Base-by-base conservation (phyloP, 1,140 invertebrate species). In the Drosophila azteca region DNA sequence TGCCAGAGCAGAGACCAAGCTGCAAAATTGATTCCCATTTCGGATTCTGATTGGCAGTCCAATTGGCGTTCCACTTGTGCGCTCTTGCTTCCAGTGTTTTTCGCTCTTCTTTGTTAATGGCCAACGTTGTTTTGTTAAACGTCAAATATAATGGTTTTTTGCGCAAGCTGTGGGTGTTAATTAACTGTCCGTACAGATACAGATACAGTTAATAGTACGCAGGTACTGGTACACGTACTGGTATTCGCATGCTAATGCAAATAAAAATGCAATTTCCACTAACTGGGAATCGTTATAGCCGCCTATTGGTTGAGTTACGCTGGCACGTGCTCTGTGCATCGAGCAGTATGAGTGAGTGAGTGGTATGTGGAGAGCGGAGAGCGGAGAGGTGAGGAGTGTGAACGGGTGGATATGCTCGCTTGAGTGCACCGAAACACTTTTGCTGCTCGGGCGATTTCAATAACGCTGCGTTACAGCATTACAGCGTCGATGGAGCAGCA, bases 351-450 rank as follows among this genome's bases (percentile, higher is more conserved):
- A 49, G 44, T 65, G 77, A 65, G 52, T 53, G 51, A 29, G n/a
- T 35, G 44, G 24, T 41, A 49, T 4, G 24, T 3, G 3, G 24
- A 24, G 46, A 29, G 26, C 26, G 49, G 24, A 31, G 53, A 20
- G 17, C 17, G 17, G 17, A 20, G 17, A 20, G 17, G 17, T 20
- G 9, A 20, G 45, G 26, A 17, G 44, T 17, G 66, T 26, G 46
- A 49, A 58, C 50, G 71, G 62, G 50, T 71, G 61, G 45, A 57
- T 67, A 75, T 80, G 54, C 7, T 69, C 57, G 73, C 61, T 49
- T 75, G 78, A 85, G 84, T 87, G 74, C 81, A 87, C 81, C 81
- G 78, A 81, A 85, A 78, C 82, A 81, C 78, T 85, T 87, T 85
- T 87, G 78, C 78, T 77, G 82, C 69, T 77, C 58, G 58, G 68